Evolutionary conservation across 2,797 vertebrate genomes (phyloP).

Genomic region (Tadarida brasiliensis): DNA sequence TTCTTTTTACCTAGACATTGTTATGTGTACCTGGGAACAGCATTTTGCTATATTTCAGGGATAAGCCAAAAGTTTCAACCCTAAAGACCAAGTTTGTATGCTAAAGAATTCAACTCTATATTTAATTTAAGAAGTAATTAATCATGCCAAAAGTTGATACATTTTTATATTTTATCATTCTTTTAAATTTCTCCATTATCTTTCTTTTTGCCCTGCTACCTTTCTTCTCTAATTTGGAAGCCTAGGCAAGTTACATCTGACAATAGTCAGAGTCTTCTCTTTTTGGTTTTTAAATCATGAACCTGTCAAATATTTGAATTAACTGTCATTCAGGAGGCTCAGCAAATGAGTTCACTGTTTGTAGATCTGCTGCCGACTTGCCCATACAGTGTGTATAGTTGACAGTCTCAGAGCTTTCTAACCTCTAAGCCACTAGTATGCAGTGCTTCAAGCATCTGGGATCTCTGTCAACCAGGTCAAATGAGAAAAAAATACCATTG

Average conservation of each 20-base stretch:
- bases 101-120: not conserved
- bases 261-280: not conserved
- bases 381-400: too few relatives aligned
- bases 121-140: constrained; percentile 29
- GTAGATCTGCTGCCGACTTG: not conserved
- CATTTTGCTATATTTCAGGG: not conserved
- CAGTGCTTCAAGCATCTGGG: not conserved
- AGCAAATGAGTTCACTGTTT: not conserved
- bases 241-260: not conserved
- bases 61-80: not conserved
- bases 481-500: not conserved
- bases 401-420: not conserved
- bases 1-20: not conserved
- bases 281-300: not conserved
- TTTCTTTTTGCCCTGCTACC: not conserved
- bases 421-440: too few relatives aligned
- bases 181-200: not conserved
- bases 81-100: not conserved
- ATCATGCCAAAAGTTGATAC: not conserved
- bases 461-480: not conserved
- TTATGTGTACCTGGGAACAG: not conserved
- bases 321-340: not conserved
- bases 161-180: not conserved
- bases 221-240: constrained; percentile 19
- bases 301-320: not conserved